Evolutionary conservation across 2,113 vertebrate species (phyloP).

Genomic region (Trochalopteron elliotii): DNA sequence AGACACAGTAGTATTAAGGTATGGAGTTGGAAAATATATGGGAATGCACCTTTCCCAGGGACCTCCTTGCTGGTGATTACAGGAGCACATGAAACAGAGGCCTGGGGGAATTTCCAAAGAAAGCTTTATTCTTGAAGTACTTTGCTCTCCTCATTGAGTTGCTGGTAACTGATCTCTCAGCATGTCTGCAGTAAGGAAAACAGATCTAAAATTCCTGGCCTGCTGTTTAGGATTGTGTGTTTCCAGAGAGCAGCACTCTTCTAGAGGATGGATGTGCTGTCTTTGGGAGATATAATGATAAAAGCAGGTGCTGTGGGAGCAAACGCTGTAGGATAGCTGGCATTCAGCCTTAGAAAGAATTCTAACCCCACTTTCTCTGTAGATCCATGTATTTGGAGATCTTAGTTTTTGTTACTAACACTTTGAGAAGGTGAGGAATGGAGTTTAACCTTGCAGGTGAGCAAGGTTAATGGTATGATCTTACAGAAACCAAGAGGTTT

Average conservation of each 20-base stretch:
- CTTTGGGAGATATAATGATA: fast-evolving
- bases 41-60: background rate
- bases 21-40: background rate
- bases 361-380: background rate
- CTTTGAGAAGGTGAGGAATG: background rate
- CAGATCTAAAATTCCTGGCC: background rate
- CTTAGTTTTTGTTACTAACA: background rate
- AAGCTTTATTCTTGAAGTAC: background rate
- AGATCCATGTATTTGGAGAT: background rate
- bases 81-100: background rate
- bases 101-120: background rate
- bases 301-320: background rate
- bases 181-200: background rate
- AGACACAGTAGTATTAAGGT: background rate
- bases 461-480: background rate
- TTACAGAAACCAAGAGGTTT: background rate
- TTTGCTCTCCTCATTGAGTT: background rate
- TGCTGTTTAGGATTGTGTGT: background rate
- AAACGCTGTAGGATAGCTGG: background rate
- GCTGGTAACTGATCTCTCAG: background rate
- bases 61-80: background rate
- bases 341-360: background rate
- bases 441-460: background rate
- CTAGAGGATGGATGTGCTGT: background rate
- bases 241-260: background rate